phyloP scores from a whole-genome alignment of 2,888 invertebrate genomes.

The Teleiodes luculella region DNA sequence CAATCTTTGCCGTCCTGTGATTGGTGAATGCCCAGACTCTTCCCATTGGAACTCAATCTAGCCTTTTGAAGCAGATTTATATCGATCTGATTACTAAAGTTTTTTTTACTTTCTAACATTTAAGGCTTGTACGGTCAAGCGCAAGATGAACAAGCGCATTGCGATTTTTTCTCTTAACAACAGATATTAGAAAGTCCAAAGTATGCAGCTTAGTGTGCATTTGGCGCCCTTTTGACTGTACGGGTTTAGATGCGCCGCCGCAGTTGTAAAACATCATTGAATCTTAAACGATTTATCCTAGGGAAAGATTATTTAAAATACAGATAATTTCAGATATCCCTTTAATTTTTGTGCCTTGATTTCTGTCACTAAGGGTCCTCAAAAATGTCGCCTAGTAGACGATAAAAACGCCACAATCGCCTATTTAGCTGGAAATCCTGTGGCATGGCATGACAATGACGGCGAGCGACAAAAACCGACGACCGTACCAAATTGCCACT shows the following conservation, averaged over 20 bases:
- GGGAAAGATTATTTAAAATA: too few relatives aligned
- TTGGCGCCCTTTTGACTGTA: too few relatives aligned
- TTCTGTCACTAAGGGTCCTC: slow-evolving; percentile 40
- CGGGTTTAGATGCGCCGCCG: too few relatives aligned
- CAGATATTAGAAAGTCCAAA: too few relatives aligned
- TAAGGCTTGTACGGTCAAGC: too few relatives aligned
- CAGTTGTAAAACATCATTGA: too few relatives aligned
- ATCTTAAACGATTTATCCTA: too few relatives aligned
- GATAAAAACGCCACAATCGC: slow-evolving; percentile 45
- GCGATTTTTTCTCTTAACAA: too few relatives aligned
- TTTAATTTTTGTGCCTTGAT: neutral
- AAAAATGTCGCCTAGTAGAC: slow-evolving; percentile 53
- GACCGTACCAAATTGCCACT: slow-evolving; percentile 50
- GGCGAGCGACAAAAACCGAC: slow-evolving; percentile 40
- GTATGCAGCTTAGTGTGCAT: too few relatives aligned
- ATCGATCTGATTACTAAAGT: too few relatives aligned
- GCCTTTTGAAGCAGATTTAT: neutral
- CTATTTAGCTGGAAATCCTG: slow-evolving; percentile 52
- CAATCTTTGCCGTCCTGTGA: neutral
- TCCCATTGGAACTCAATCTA: neutral
- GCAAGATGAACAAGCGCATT: too few relatives aligned
- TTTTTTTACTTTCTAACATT: too few relatives aligned
- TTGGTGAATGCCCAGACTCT: neutral
- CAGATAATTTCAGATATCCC: neutral
- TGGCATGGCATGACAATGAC: slow-evolving; percentile 41